Evolutionary conservation across 2,797 vertebrate species (phyloP), one percentile per base, ranked within the genome.

Genomic region (Pygocentrus nattereri): DNA sequence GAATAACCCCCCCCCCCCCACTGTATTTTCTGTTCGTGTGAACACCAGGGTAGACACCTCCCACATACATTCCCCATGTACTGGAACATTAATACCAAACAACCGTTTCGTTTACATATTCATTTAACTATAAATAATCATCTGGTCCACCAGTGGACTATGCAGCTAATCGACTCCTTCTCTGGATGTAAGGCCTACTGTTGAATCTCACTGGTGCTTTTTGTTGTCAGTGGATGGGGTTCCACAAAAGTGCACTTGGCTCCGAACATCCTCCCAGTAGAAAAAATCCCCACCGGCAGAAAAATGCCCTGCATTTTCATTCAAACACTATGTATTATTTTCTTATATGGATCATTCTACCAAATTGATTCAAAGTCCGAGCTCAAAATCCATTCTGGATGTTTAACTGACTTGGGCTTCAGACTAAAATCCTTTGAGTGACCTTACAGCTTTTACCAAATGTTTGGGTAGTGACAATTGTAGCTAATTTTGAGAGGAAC

Each of bases 1-100:
- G 78, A 52, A 25, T 25, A 38, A 68, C 75, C 19, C 52, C 59
- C 62, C 75, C 19, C 52, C 59, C 62, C 62, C 49, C 50, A 23
- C 62, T 34, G 49, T 68, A 77, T 68, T 41, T 54, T 23, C 30
- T 65, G 54, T 52, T 58, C 5, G 52, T 25, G 71, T 59, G 52
- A 61, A 75, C 56, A 30, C 31, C 16, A 11, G 58, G 16, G n/a
- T 47, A 47, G 23, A 47, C 23, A 19, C 73, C 23, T 75, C 56
- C 73, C 73, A 75, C 73, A n/a, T 74, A 59, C 21, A 61, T n/a
- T 73, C 23, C 23, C 56, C 23, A 56, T 44, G 30, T 54, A 25
- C 47, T 67, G 47, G 15, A 67, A 67, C 47, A 52, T 23, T 77
- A 68, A 77, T 67, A 52, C n/a, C 75, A 67, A 77, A 25, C 62